phyloP scores from a whole-genome alignment of 92 coral and sea anemone genomes.

The Zoanthus sansibaricus region DNA sequence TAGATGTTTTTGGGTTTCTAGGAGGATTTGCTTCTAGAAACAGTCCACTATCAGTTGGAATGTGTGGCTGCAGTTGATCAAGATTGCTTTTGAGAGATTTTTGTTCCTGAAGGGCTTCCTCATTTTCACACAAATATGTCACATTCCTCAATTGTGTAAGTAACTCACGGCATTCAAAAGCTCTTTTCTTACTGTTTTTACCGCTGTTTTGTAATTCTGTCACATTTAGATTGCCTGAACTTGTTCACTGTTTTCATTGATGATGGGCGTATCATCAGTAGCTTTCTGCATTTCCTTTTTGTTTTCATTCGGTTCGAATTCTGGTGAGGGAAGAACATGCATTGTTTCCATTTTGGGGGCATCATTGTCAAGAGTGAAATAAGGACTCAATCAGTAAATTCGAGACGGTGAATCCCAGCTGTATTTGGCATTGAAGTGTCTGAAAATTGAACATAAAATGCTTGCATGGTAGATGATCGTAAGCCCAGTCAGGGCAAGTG shows the following conservation, averaged over 20 bases:
- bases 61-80: conserved; percentile 15
- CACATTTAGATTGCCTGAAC: background rate
- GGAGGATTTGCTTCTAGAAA: conserved; percentile 28
- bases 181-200: conserved; percentile 26
- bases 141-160: conserved; percentile 35
- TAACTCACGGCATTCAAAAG: conserved; percentile 26
- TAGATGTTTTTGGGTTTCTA: conserved; percentile 3
- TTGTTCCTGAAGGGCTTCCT: conserved; percentile 34
- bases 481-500: conserved; percentile 46
- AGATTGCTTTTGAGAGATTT: conserved; percentile 18
- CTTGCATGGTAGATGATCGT: conserved; percentile 55
- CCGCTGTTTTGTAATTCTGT: background rate
- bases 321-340: background rate
- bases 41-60: conserved; percentile 48
- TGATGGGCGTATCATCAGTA: background rate
- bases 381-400: conserved; percentile 31
- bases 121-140: conserved; percentile 46
- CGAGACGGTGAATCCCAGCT: conserved; percentile 32
- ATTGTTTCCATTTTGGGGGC: conserved; percentile 27
- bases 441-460: conserved; percentile 58
- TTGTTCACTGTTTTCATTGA: background rate
- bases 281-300: background rate
- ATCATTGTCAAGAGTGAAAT: conserved; percentile 32
- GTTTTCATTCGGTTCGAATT: background rate
- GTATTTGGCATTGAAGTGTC: conserved; percentile 28